Conservation (phyloP, 2,888 invertebrate species). For the Coenonympha arcania region DNA sequence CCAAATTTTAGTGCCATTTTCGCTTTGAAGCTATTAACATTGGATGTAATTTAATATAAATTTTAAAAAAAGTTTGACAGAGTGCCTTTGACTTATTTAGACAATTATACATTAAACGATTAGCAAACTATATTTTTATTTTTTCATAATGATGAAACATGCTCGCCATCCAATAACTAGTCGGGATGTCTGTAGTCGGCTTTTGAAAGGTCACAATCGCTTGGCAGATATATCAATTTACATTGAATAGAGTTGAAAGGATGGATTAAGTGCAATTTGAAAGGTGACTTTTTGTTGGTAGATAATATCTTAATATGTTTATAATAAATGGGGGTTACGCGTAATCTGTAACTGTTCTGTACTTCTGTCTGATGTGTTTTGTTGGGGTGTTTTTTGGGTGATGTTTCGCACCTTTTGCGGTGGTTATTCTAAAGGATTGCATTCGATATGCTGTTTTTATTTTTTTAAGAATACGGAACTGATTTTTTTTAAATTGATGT, state of each 20-base stretch:
- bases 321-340: conserved; percentile 60
- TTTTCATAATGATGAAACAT: too few species aligned
- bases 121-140: too few species aligned
- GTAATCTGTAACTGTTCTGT: conserved; percentile 73
- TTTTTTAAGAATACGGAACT: background rate
- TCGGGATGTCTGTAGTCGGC: background rate
- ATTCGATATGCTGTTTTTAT: conserved; percentile 10
- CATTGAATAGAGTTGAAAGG: conserved; percentile 41
- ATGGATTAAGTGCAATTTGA: conserved; percentile 61
- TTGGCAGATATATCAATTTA: conserved; percentile 30
- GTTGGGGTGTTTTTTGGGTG: conserved; percentile 39
- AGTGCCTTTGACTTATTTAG: too few species aligned
- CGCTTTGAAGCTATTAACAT: too few species aligned
- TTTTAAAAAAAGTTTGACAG: too few species aligned
- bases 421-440: conserved; percentile 38
- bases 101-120: too few species aligned
- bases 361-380: conserved; percentile 44
- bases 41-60: too few species aligned
- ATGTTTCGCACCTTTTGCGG: conserved; percentile 61
- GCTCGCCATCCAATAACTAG: too few species aligned
- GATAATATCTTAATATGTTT: conserved; percentile 72
- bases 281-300: conserved; percentile 49
- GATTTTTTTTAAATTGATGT: background rate
- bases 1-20: too few species aligned
- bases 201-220: conserved; percentile 30